These are phyloP conservation scores for Platorchestia sp. DNA, from an alignment of 1,140 invertebrate genomes.

Conservation along the genomic window DNA sequence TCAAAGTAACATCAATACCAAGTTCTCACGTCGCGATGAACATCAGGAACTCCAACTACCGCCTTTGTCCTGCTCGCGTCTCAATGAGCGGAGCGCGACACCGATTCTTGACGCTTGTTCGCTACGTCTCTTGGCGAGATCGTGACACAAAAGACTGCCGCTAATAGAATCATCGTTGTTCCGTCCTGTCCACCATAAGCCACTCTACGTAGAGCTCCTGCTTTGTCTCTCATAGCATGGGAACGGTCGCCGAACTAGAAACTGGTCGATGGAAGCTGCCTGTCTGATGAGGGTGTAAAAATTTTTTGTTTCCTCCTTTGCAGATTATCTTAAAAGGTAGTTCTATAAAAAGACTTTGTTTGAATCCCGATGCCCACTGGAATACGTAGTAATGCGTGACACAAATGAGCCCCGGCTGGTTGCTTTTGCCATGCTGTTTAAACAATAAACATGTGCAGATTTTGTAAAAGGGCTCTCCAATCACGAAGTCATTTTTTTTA, in stretches of 20 bases:
- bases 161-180: conserved; percentile 51
- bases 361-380: background rate
- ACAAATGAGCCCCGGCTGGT: background rate
- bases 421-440: background rate
- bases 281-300: background rate
- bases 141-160: background rate
- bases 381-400: background rate
- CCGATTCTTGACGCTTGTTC: conserved; percentile 8
- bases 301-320: background rate
- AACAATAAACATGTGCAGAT: background rate
- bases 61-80: background rate
- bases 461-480: background rate
- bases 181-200: background rate
- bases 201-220: background rate
- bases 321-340: background rate
- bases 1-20: background rate
- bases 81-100: conserved; percentile 11
- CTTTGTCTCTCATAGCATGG: background rate
- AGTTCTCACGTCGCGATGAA: background rate
- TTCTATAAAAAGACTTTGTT: background rate
- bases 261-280: background rate
- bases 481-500: background rate
- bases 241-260: background rate
- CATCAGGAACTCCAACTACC: background rate
- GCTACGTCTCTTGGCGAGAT: background rate